Conservation (phyloP, 2,888 invertebrate species). For the Ornithoptera priamus region DNA sequence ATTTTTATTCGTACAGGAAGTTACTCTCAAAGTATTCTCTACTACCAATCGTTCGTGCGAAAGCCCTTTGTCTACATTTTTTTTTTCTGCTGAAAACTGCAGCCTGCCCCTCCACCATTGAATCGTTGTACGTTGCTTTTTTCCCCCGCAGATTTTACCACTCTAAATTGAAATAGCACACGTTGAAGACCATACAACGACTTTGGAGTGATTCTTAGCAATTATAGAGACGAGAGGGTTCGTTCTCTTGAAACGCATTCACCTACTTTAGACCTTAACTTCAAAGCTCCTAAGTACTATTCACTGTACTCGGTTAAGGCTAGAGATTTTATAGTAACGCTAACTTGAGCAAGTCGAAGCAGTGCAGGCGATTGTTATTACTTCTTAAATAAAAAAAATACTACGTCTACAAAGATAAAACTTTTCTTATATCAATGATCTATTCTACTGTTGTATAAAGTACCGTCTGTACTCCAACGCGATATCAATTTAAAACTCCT, state of each 20-base stretch:
- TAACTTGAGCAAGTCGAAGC: too few relatives aligned
- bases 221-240: slow-evolving; percentile 10
- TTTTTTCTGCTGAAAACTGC: not conserved
- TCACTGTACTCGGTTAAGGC: not conserved
- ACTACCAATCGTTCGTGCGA: not conserved
- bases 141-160: slow-evolving; percentile 13
- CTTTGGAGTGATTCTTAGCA: slow-evolving; percentile 24
- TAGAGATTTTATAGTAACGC: too few relatives aligned
- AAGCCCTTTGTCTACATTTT: slow-evolving; percentile 2
- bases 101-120: slow-evolving; percentile 6
- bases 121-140: slow-evolving; percentile 9
- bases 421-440: too few relatives aligned
- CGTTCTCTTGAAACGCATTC: not conserved
- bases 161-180: slow-evolving; percentile 23
- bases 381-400: too few relatives aligned
- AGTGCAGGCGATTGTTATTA: too few relatives aligned
- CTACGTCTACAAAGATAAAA: too few relatives aligned
- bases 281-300: not conserved
- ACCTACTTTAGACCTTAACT: slow-evolving; percentile 4
- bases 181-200: slow-evolving; percentile 13
- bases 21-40: not conserved
- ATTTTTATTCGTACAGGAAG: not conserved
- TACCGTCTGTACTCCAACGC: too few relatives aligned
- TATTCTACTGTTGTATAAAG: too few relatives aligned
- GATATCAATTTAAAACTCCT: too few relatives aligned